phyloP scores from a whole-genome alignment of 2,888 invertebrate genomes.

The Amorpha juglandis region DNA sequence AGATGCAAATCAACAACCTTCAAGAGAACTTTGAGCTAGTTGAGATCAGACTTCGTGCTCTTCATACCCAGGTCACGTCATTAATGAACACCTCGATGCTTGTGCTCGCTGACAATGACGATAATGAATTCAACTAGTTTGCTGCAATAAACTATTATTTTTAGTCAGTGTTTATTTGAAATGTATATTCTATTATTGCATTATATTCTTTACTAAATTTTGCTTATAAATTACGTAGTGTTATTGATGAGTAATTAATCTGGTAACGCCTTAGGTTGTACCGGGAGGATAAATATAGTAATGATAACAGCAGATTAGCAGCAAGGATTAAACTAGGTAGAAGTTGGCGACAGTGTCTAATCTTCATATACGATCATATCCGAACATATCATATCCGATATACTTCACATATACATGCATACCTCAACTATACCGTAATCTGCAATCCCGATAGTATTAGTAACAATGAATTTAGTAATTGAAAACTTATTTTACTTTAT shows the following conservation, averaged over 20 bases:
- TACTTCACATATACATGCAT: too few species aligned
- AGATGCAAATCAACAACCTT: constrained; percentile 86
- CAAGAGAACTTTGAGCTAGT: constrained; percentile 88
- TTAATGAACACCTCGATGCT: constrained; percentile 77
- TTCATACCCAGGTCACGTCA: constrained; percentile 87
- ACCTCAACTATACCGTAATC: too few species aligned
- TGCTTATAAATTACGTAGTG: not conserved
- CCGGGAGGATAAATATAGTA: not conserved
- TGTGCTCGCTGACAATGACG: constrained; percentile 57
- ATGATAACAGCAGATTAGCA: not conserved
- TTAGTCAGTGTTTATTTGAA: constrained; percentile 22
- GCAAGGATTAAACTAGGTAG: not conserved
- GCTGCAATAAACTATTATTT: constrained; percentile 1
- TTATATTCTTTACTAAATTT: constrained; percentile 10
- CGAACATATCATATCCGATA: too few species aligned
- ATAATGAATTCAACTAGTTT: constrained; percentile 12
- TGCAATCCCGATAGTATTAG: too few species aligned
- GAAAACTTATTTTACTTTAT: too few species aligned
- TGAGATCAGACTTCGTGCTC: constrained; percentile 85
- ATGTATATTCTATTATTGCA: too few species aligned
- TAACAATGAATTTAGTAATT: too few species aligned
- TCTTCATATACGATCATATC: too few species aligned
- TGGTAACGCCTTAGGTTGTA: not conserved
- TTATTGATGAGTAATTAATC: not conserved
- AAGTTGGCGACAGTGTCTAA: too few species aligned